Conservation (phyloP, 1,140 invertebrate genomes). For the Marisa cornuarietis region DNA sequence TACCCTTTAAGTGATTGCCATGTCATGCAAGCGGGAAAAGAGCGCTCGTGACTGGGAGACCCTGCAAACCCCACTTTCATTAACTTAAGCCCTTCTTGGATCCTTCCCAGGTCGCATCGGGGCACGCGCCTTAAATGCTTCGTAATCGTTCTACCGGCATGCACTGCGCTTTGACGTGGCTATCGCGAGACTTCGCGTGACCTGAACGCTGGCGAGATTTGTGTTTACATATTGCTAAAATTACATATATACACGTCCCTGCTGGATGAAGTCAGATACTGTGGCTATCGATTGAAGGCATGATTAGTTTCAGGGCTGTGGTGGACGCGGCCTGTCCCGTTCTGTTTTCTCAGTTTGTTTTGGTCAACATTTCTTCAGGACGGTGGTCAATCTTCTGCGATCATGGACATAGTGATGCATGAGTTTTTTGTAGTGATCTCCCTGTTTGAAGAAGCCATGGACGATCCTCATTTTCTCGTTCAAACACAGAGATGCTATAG, state of each 20-base stretch:
- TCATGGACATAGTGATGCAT: no score
- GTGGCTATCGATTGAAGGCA: no score
- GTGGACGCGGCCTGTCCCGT: no score
- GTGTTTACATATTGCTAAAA: constrained; percentile 12
- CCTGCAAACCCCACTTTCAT: constrained; percentile 11
- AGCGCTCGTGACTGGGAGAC: neutral
- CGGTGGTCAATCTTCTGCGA: no score
- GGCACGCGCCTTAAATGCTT: constrained; percentile 2
- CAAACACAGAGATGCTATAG: no score
- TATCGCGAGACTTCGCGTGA: constrained; percentile 1
- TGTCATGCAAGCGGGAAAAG: neutral
- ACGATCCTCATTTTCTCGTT: no score
- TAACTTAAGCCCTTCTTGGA: constrained; percentile 3
- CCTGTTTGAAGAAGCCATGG: no score
- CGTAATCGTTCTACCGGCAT: constrained; percentile 3
- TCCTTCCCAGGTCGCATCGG: constrained; percentile 2
- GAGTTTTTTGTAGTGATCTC: no score
- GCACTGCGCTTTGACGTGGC: neutral
- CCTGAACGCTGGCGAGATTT: neutral
- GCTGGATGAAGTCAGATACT: neutral
- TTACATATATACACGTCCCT: constrained; percentile 5
- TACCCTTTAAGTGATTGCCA: no score
- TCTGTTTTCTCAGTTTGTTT: no score
- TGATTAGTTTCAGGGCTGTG: no score
- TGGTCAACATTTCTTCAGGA: no score